Evolutionary conservation across 1,140 invertebrate genomes (phyloP), one percentile per base, ranked within the genome.

Genomic region (Steinernema khuongi): DNA sequence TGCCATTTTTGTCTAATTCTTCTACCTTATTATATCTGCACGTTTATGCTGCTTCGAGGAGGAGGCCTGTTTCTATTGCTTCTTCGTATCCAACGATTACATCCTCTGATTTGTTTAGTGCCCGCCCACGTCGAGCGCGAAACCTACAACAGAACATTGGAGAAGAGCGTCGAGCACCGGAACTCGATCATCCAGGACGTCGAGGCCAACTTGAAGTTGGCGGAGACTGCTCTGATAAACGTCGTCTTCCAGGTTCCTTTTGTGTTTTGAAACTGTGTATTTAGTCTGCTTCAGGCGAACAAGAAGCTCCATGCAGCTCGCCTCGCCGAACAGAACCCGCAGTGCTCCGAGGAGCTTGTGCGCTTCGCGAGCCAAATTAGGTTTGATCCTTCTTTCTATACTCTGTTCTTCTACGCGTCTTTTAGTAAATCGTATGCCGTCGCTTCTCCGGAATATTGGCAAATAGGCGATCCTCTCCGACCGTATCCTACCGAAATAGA

Each of bases 401-500:
- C n/a, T n/a, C n/a, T n/a, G n/a, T n/a, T n/a, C n/a, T n/a, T n/a
- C n/a, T n/a, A n/a, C n/a, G n/a, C n/a, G n/a, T n/a, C n/a, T n/a
- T n/a, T n/a, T n/a, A 60, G 50, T 22, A 60, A 60, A 22, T 60
- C 50, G 19, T 60, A 60, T 60, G 50, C 50, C 7, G 50, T 60
- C 7, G 50, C 50, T 11, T 11, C 50, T 60, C 50, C 50, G 7
- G 2, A 14, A 14, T 60, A n/a, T 26, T 60, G 50, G 50, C 50
- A 60, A 60, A 7, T 14, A 11, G 50, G 50, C 11, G 50, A 60
- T 60, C 50, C 50, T 14, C 50, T 60, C 4, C 50, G 50, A n/a
- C 50, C 50, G 7, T 60, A 14, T 60, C 50, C 50, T 4, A 60
- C 7, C 22, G 50, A 60, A 60, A 7, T 60, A 14, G 50, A 60